Base-by-base conservation (phyloP, 2,888 invertebrate species). In the Molorchus minor region DNA sequence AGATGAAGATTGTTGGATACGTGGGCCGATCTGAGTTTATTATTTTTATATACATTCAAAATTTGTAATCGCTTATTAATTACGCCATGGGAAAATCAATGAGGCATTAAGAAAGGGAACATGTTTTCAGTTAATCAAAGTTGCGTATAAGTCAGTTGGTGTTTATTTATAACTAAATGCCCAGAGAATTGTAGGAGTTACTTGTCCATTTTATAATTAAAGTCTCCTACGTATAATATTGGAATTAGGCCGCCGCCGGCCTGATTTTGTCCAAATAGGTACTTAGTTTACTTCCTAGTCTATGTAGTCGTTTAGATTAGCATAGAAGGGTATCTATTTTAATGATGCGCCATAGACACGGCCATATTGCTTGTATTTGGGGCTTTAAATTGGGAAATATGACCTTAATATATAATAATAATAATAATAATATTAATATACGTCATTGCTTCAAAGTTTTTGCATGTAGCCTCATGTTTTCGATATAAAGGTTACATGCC, bases 71-170 rank as follows among this genome's bases (percentile, higher is more conserved):
- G 65, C 58, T 56, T 51, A 71, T 70, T 70, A 71, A 70, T 71
- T 69, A 70, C 61, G 55, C 56, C 61, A 66, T 71, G 71, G 69
- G 70, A 70, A 68, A 71, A 65, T 65, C 68, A 58, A 49, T 65
- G 65, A 63, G 51, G 65, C 70, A 55, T 68, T 62, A 61, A 66
- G 54, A 56, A 66, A 69, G 60, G 56, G 40, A 20, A 17, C 44
- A 44, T 43, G 49, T 49, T 49, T 49, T 49, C 20, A 17, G 20
- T 52, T 41, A 41, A 16, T 19, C 40, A 51, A 52, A 49, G 17
- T 30, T 29, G n/a, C 20, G 12, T 21, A 12, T 29, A 52, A 52
- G 19, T 52, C 36, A 52, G 40, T 30, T 52, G 17, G 30, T 8
- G 29, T 30, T 30, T 49, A 17, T 33, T 47, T 49, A 49, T 21